phyloP scores from a whole-genome alignment of 2,113 vertebrate genomes.

The Lutjanus erythropterus region DNA sequence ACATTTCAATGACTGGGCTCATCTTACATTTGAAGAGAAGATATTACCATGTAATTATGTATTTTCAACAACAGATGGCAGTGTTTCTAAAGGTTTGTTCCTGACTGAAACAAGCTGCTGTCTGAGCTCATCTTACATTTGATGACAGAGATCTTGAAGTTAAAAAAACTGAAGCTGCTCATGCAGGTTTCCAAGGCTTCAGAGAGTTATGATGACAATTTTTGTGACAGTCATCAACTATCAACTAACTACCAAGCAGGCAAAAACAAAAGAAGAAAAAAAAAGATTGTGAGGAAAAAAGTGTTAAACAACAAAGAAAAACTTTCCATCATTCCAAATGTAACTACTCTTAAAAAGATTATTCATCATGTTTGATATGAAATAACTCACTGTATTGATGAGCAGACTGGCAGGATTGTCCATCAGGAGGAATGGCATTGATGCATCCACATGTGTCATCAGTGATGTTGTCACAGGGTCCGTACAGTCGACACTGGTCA shows the following conservation, averaged over 20 bases:
- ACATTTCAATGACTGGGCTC: too few relatives aligned
- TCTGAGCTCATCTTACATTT: too few relatives aligned
- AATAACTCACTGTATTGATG: background rate
- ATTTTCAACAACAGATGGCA: background rate
- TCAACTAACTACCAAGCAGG: background rate
- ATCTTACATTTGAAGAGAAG: background rate
- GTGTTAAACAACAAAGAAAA: too few relatives aligned
- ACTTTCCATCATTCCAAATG: too few relatives aligned
- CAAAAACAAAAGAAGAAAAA: background rate
- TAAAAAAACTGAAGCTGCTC: background rate
- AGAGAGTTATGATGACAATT: background rate
- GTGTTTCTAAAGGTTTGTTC: background rate
- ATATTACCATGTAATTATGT: background rate
- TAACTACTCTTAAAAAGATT: too few relatives aligned
- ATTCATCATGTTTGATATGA: too few relatives aligned
- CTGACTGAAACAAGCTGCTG: background rate
- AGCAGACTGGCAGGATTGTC: conserved; percentile 31
- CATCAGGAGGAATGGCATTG: conserved; percentile 34
- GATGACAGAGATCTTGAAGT: background rate
- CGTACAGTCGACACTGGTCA: conserved; percentile 54
- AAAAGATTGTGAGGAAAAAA: background rate
- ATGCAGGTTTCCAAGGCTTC: background rate
- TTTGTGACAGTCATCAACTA: background rate
- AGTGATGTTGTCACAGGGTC: conserved; percentile 56
- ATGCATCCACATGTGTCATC: conserved; percentile 66